Evolutionary conservation across 2,113 vertebrate species (phyloP), one percentile per base, ranked within the genome.

Genomic region (Baryphthengus martii): DNA sequence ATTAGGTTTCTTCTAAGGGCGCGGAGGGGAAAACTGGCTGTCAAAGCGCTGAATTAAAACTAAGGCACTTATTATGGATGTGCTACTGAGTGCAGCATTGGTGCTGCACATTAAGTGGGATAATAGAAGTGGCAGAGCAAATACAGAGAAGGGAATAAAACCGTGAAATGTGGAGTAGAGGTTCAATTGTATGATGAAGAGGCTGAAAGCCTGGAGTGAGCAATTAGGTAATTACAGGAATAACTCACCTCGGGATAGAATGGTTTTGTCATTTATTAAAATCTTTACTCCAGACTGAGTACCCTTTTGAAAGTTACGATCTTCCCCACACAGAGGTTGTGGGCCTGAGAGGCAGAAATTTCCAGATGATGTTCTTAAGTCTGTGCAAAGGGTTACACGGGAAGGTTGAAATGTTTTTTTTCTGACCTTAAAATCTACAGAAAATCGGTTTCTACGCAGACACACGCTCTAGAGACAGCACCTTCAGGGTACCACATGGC

Each of bases 191-290:
- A 8, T 37, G 49, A 85, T 47, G 47, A 77, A 67, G 63, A 88
- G 67, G 26, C 42, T 90, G 63, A 88, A 82, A 42, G 42, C 58
- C 67, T 14, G 3, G 33, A 21, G 47, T 87, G 56, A 85, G 31
- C 70, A 91, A 89, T 74, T 82, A 88, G 83, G 50, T 77, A 55
- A 80, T 70, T 58, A 87, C 62, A 74, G 67, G 59, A 73, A 50
- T 92, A 91, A 47, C 18, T 94, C 75, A 90, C n/a, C 52, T 88
- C 39, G 58, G 53, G 55, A 74, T 17, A 71, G 72, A n/a, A 62
- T 23, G 45, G 26, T 47, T 93, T 90, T 19, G 9, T 62, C 13
- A 47, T 71, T 88, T 90, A 40, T 55, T 80, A 42, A 39, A 73
- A 33, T 63, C 39, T 88, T 88, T 62, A 74, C 72, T 80, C 35